These are phyloP conservation scores for Lichenostomus cassidix DNA, from an alignment of 2,113 vertebrate genomes.

Conservation along the genomic window DNA sequence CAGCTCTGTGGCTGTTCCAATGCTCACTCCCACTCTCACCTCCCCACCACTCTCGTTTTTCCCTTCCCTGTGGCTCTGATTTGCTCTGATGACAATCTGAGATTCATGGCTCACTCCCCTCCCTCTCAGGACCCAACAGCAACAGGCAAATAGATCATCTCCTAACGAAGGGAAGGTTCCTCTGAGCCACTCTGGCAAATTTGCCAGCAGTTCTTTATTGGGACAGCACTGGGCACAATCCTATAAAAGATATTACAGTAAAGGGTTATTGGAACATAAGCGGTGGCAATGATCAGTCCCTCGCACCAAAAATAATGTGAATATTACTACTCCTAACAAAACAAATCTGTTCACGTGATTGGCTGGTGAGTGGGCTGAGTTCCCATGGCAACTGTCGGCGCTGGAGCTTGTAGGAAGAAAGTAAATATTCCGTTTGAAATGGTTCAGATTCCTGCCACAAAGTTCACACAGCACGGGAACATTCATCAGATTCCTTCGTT, in stretches of 20 bases:
- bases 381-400: conserved; percentile 58
- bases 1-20: background rate
- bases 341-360: conserved; percentile 11
- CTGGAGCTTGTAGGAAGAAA: conserved; percentile 28
- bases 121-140: background rate
- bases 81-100: background rate
- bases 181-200: background rate
- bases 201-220: background rate
- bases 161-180: background rate
- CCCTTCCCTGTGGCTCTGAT: background rate
- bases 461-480: conserved; percentile 19
- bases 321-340: conserved; percentile 37
- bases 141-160: background rate
- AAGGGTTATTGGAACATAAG: background rate
- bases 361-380: conserved; percentile 52
- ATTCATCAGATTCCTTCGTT: background rate
- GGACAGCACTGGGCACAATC: background rate
- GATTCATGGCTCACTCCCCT: background rate
- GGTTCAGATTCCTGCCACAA: background rate
- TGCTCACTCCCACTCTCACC: background rate
- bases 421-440: conserved; percentile 56
- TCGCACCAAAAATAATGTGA: conserved; percentile 15
- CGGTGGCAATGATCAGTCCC: background rate
- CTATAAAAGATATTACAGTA: background rate
- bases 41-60: background rate